These are phyloP conservation scores for Girardinus metallicus DNA, from an alignment of 2,797 vertebrate species.

Conservation along the genomic window DNA sequence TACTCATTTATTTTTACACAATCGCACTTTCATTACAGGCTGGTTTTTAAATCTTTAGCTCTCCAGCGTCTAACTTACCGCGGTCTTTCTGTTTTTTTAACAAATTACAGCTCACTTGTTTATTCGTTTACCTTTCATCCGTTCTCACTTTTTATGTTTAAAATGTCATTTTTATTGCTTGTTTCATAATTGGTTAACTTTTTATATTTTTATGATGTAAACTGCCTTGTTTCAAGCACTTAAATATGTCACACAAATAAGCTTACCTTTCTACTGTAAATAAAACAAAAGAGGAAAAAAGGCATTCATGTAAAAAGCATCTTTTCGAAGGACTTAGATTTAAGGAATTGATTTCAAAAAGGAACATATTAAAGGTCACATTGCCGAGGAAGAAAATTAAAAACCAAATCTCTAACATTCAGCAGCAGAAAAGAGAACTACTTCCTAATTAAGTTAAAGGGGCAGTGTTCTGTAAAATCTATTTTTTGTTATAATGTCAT, in stretches of 20 bases:
- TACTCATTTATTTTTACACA: constrained; percentile 15
- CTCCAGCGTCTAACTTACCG: background rate
- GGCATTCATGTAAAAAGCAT: background rate
- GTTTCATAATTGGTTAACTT: no score
- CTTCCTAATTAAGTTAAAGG: background rate
- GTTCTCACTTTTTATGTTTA: background rate
- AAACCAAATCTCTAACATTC: background rate
- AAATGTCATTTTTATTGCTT: no score
- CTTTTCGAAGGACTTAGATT: background rate
- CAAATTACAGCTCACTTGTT: background rate
- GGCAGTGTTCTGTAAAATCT: no score
- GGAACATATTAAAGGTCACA: background rate
- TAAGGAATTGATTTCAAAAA: background rate
- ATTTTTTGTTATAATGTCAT: no score
- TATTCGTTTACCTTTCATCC: background rate
- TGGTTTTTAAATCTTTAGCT: constrained; percentile 21
- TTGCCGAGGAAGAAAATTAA: background rate
- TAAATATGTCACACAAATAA: no score
- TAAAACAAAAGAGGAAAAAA: background rate
- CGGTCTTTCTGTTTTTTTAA: background rate
- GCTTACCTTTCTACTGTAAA: background rate
- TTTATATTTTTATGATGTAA: background rate
- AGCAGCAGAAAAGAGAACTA: background rate
- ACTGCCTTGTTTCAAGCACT: background rate
- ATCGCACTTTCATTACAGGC: constrained; percentile 1